These are phyloP conservation scores for Artemisiospiza belli DNA, from an alignment of 2,113 vertebrate genomes.

Conservation along the genomic window DNA sequence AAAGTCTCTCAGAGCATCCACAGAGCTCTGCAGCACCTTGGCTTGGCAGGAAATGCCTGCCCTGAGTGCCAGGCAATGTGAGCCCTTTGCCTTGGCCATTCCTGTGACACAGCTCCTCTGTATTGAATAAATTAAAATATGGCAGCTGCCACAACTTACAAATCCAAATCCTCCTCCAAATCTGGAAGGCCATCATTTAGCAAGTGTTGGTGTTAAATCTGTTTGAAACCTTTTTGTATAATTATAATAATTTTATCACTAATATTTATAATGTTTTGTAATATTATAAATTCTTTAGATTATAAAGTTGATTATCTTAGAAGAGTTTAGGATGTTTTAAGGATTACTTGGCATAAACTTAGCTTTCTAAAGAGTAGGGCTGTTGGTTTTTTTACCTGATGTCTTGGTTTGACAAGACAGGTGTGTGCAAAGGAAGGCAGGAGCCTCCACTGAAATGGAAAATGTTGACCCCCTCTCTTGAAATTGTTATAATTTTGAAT, in stretches of 20 bases:
- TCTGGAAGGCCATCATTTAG: background rate
- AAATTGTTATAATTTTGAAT: background rate
- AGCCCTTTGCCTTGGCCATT: background rate
- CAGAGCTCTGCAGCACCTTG: background rate
- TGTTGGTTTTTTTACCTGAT: rapidly evolving
- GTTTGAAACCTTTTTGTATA: background rate
- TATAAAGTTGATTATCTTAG: background rate
- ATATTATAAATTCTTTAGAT: background rate
- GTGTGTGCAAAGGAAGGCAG: background rate
- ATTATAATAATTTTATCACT: background rate
- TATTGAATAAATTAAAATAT: background rate
- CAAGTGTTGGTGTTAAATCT: background rate
- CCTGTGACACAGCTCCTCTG: background rate
- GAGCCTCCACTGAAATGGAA: background rate
- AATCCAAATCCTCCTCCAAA: background rate
- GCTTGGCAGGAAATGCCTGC: background rate
- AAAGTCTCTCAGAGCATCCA: background rate
- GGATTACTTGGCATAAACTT: background rate
- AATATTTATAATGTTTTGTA: background rate
- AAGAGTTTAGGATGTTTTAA: background rate
- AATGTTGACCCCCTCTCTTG: rapidly evolving
- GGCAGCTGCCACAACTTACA: background rate
- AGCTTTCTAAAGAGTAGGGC: background rate
- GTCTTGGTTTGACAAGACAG: background rate
- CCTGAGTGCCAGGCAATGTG: background rate